These are phyloP conservation scores for Euproctis similis DNA, from an alignment of 2,888 invertebrate species.

Conservation along the genomic window DNA sequence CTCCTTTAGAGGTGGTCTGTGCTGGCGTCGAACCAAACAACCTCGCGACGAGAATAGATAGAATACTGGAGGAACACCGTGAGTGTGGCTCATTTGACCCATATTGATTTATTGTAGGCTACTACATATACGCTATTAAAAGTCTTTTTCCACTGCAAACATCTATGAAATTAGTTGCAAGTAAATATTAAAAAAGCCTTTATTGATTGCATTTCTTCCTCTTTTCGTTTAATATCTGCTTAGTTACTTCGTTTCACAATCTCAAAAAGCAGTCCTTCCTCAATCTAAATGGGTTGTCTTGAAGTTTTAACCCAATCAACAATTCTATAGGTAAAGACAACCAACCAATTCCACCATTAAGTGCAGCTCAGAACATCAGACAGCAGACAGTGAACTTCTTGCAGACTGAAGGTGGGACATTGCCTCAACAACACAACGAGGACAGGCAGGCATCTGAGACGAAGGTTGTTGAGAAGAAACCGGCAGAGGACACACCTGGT, in stretches of 20 bases:
- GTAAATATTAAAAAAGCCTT: too few relatives aligned
- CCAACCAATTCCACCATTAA: slow-evolving; percentile 30
- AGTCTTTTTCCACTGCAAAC: too few relatives aligned
- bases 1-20: slow-evolving; percentile 85
- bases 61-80: slow-evolving; percentile 74
- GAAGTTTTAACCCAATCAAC: not conserved
- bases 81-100: too few relatives aligned
- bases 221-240: too few relatives aligned
- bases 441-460: not conserved
- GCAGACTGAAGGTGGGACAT: slow-evolving; percentile 33
- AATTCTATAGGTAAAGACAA: slow-evolving; percentile 10
- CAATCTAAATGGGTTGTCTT: too few relatives aligned
- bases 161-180: too few relatives aligned
- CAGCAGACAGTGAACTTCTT: slow-evolving; percentile 41
- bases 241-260: too few relatives aligned
- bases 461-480: slow-evolving; percentile 1
- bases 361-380: slow-evolving; percentile 35
- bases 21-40: slow-evolving; percentile 71
- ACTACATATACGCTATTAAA: too few relatives aligned
- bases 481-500: slow-evolving; percentile 1
- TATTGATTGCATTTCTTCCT: too few relatives aligned
- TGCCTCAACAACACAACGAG: not conserved
- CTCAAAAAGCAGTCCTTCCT: too few relatives aligned
- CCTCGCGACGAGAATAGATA: slow-evolving; percentile 79
- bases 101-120: too few relatives aligned